Evolutionary conservation across 2,113 vertebrate genomes (phyloP).

Genomic region (Eira barbara): DNA sequence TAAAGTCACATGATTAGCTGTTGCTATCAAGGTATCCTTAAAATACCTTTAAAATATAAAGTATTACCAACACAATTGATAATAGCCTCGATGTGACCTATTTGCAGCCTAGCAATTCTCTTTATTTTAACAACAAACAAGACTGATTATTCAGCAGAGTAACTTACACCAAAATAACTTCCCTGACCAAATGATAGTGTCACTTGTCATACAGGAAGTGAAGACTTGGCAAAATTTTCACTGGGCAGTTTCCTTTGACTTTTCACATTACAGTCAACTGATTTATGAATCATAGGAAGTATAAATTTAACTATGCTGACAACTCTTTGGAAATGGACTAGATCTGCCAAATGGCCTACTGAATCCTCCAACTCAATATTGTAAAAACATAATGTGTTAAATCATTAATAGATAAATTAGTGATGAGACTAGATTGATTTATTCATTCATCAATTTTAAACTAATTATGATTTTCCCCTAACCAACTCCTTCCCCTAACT

Average conservation of each 20-base stretch:
- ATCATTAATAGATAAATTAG: neutral
- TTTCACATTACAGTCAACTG: constrained; percentile 44
- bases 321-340: constrained; percentile 36
- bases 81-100: constrained; percentile 23
- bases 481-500: neutral
- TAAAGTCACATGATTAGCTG: neutral
- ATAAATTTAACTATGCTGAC: constrained; percentile 60
- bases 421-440: neutral
- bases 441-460: neutral
- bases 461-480: neutral
- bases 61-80: constrained; percentile 31
- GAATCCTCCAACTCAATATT: neutral
- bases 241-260: constrained; percentile 68
- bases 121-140: constrained; percentile 48
- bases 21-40: constrained; percentile 21
- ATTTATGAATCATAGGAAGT: constrained; percentile 52
- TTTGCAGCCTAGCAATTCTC: constrained; percentile 33
- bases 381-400: neutral
- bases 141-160: constrained; percentile 61
- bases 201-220: constrained; percentile 79
- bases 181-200: constrained; percentile 51
- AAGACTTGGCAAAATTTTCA: constrained; percentile 65
- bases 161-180: constrained; percentile 58
- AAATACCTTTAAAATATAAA: constrained; percentile 34
- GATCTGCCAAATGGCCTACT: neutral